Evolutionary conservation across 2,888 invertebrate species (phyloP).

Genomic region (Beris chalybata): DNA sequence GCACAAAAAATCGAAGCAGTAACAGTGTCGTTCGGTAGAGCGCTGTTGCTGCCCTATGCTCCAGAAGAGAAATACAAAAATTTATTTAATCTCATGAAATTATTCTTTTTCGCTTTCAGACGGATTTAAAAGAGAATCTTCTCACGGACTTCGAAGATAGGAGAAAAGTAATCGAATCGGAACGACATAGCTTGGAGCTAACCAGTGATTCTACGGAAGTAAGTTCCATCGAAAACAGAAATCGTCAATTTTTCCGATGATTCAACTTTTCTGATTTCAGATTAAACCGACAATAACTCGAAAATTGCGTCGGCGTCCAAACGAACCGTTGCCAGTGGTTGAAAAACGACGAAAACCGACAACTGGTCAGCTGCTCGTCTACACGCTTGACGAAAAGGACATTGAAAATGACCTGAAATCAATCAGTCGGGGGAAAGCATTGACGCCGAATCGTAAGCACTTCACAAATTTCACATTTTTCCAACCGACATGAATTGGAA

Average conservation of each 20-base stretch:
- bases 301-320: slow-evolving; percentile 87
- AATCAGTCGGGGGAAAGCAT: slow-evolving; percentile 66
- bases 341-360: slow-evolving; percentile 84
- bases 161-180: slow-evolving; percentile 83
- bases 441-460: slow-evolving; percentile 59
- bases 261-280: slow-evolving; percentile 49
- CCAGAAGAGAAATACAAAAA: no score
- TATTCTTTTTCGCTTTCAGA: slow-evolving; percentile 38
- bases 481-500: slow-evolving; percentile 31
- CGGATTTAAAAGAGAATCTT: slow-evolving; percentile 83
- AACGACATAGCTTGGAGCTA: slow-evolving; percentile 84
- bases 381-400: slow-evolving; percentile 84
- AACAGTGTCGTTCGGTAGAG: no score
- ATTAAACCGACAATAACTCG: slow-evolving; percentile 96
- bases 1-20: no score
- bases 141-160: slow-evolving; percentile 93
- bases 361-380: slow-evolving; percentile 82
- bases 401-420: slow-evolving; percentile 83
- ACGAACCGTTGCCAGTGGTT: slow-evolving; percentile 89
- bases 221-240: slow-evolving; percentile 26
- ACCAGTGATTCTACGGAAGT: slow-evolving; percentile 86
- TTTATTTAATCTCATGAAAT: no score
- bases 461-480: neutral
- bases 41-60: no score
- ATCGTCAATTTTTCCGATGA: neutral